Evolutionary conservation across 2,888 invertebrate genomes (phyloP), one percentile per base, ranked within the genome.

Genomic region (Habroteleia sp.): DNA sequence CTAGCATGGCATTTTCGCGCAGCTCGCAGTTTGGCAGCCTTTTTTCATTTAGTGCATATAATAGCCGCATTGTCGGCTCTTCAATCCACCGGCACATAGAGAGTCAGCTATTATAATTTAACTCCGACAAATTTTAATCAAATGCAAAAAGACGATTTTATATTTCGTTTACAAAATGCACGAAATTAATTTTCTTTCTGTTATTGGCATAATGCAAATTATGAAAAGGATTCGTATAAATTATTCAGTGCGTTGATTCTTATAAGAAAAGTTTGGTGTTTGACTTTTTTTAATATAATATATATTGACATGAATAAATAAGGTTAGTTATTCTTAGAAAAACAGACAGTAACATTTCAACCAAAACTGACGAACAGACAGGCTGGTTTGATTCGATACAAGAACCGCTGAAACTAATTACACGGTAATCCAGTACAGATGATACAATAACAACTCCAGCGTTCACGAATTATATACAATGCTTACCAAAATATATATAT

Each of bases 341-440:
- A 27, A 27, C 27, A 27, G 4, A 7, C 1, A 27, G 27, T 7
- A 27, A 16, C 2, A 39, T 39, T 39, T 16, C 6, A 17, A 7
- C 1, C 33, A 17, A 2, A 1, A 35, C 13, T 35, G 11, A 35
- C 20, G 35, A 50, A 29, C 37, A 52, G 8, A 52, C 37, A 10
- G 16, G 20, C 35, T 1, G 11, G 50, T 35, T 11, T 23, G 20
- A 35, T 23, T 4, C 58, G 65, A 68, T 71, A 66, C 77, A 66
- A 80, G 76, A 74, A 72, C 77, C 79, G 42, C 66, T 62, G 77
- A 66, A 80, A 79, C 77, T 82, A 82, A 83, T 81, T 79, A 74
- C 79, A 77, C 46, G 63, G 13, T 52, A 77, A 79, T 77, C 71
- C 52, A 58, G 44, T 48, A 56, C 44, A 39, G 42, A 63, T 66